These are phyloP conservation scores for Tinea pellionella DNA, from an alignment of 2,888 invertebrate genomes.

Conservation along the genomic window DNA sequence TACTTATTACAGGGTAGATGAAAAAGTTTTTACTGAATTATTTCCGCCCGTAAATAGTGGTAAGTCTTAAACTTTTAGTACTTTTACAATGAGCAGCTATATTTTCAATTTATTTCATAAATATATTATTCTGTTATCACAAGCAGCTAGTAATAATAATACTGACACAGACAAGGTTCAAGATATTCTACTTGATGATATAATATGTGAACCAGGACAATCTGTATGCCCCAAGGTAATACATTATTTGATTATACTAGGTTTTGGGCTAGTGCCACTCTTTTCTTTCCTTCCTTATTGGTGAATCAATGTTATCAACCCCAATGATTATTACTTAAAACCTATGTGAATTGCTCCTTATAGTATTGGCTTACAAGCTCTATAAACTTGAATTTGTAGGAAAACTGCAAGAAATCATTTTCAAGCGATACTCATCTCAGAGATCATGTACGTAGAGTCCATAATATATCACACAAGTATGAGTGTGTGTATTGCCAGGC, in stretches of 20 bases:
- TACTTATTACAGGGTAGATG: neutral
- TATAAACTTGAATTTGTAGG: no score
- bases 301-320: no score
- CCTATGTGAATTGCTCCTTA: no score
- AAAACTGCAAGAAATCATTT: conserved; percentile 5
- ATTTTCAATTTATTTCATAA: no score
- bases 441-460: neutral
- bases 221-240: neutral
- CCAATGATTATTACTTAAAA: no score
- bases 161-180: neutral
- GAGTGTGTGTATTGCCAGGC: neutral
- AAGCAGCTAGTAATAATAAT: neutral
- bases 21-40: neutral
- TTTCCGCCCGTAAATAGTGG: neutral
- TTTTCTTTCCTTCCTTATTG: no score
- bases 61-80: neutral
- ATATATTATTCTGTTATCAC: neutral
- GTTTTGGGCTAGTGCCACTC: no score
- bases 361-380: no score
- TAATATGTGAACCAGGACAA: neutral
- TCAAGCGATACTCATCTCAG: neutral
- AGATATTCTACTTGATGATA: neutral
- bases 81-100: no score
- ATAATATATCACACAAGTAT: neutral
- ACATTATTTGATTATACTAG: no score